phyloP scores from a whole-genome alignment of 2,113 vertebrate genomes.

The Addax nasomaculatus region DNA sequence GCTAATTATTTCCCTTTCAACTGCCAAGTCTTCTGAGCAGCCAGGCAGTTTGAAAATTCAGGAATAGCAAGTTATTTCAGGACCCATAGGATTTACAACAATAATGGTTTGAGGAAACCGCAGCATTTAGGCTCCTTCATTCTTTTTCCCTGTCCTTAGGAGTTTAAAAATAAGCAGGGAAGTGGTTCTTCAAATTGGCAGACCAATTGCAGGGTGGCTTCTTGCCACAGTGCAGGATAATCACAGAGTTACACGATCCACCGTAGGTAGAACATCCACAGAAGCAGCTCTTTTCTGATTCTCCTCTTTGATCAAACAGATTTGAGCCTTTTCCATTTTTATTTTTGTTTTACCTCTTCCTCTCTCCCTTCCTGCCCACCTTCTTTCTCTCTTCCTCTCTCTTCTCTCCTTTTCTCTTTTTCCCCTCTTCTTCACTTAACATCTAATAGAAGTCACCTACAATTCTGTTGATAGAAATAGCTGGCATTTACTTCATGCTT shows the following conservation, averaged over 20 bases:
- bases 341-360: background rate
- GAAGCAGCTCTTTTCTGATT: background rate
- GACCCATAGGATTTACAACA: slow-evolving; percentile 33
- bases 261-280: background rate
- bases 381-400: background rate
- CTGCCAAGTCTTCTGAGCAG: slow-evolving; percentile 26
- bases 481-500: background rate
- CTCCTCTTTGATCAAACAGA: background rate
- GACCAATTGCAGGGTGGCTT: slow-evolving; percentile 50
- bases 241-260: slow-evolving; percentile 16
- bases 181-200: slow-evolving; percentile 10
- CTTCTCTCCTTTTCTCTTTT: background rate
- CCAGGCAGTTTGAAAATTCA: slow-evolving; percentile 8
- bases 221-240: background rate
- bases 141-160: slow-evolving; percentile 42
- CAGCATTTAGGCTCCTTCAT: slow-evolving; percentile 3
- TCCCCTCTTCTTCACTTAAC: background rate
- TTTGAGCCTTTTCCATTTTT: background rate
- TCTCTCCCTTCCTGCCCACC: background rate
- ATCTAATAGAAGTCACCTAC: background rate
- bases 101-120: slow-evolving; percentile 57
- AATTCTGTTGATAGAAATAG: background rate
- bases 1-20: slow-evolving; percentile 33
- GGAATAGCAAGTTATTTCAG: slow-evolving; percentile 53
- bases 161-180: slow-evolving; percentile 69